Evolutionary conservation across 2,797 vertebrate genomes (phyloP).

Genomic region (Jordanella pulchra): DNA sequence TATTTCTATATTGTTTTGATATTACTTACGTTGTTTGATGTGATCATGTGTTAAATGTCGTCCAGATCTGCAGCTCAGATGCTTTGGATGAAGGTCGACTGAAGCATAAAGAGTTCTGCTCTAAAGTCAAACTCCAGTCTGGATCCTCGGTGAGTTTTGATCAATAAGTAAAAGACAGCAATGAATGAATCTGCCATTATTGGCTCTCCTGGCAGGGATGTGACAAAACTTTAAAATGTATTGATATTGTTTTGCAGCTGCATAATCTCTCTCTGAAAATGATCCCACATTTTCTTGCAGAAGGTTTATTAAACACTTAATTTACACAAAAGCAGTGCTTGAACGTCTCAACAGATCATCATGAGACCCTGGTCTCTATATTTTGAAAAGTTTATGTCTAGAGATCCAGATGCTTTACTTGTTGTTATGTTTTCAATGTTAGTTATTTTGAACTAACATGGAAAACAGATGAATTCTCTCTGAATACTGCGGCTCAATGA

Average conservation of each 20-base stretch:
- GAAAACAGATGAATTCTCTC: background rate
- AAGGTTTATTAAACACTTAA: too few relatives aligned
- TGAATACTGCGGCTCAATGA: background rate
- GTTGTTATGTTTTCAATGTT: background rate
- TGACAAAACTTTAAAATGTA: background rate
- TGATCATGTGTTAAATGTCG: conserved; percentile 1
- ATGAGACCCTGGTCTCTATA: background rate
- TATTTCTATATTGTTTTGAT: background rate
- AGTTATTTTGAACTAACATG: background rate
- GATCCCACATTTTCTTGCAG: too few relatives aligned
- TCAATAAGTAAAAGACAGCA: background rate
- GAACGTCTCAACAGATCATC: too few relatives aligned
- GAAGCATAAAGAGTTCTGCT: conserved; percentile 79
- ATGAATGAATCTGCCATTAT: background rate
- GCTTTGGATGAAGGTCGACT: conserved; percentile 56
- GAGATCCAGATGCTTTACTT: background rate
- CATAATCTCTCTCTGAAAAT: too few relatives aligned
- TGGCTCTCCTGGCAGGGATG: background rate
- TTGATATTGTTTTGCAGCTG: background rate
- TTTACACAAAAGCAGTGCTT: too few relatives aligned
- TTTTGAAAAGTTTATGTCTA: background rate
- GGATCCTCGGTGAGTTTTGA: conserved; percentile 74
- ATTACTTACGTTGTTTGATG: background rate
- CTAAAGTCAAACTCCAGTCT: conserved; percentile 51
- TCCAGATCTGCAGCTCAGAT: conserved; percentile 82